phyloP scores from a whole-genome alignment of 2,888 invertebrate genomes.

The Ypsolopha sequella region DNA sequence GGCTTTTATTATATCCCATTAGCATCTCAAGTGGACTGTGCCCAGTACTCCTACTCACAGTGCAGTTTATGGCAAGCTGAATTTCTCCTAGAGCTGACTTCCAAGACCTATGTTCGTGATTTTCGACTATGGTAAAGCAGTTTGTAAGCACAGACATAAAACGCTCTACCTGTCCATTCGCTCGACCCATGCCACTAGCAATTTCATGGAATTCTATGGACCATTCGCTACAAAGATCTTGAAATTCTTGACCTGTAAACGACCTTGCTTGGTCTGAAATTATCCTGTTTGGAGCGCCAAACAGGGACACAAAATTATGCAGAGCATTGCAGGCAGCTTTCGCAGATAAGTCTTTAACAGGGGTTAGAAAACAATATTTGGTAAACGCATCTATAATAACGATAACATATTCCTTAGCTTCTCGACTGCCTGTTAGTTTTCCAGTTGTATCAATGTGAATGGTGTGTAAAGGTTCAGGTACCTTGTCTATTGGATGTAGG shows the following conservation, averaged over 20 bases:
- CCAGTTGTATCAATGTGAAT: conserved; percentile 12
- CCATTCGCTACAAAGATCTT: conserved; percentile 12
- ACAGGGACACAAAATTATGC: conserved; percentile 5
- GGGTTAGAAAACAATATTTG: neutral
- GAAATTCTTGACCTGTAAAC: conserved; percentile 4
- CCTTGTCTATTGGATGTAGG: conserved; percentile 25
- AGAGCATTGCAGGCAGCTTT: conserved; percentile 7
- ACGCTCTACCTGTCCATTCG: conserved; percentile 21
- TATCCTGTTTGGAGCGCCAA: conserved; percentile 9
- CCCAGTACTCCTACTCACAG: conserved; percentile 6
- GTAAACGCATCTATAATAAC: conserved; percentile 2
- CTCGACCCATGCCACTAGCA: conserved; percentile 16
- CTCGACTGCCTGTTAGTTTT: neutral
- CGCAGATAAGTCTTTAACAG: conserved; percentile 1
- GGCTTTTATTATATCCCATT: too few species aligned
- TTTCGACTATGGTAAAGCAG: conserved; percentile 17
- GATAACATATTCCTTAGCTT: conserved; percentile 3
- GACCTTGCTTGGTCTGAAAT: conserved; percentile 4
- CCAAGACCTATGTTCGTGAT: conserved; percentile 13
- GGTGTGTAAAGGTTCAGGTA: conserved; percentile 3
- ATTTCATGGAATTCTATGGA: conserved; percentile 17
- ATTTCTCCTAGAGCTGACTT: conserved; percentile 17
- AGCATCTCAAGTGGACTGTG: conserved; percentile 3
- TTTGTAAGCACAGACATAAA: conserved; percentile 15
- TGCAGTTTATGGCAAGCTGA: conserved; percentile 20